phyloP scores from a whole-genome alignment of 2,797 vertebrate species.

The Sarcoramphus papa region DNA sequence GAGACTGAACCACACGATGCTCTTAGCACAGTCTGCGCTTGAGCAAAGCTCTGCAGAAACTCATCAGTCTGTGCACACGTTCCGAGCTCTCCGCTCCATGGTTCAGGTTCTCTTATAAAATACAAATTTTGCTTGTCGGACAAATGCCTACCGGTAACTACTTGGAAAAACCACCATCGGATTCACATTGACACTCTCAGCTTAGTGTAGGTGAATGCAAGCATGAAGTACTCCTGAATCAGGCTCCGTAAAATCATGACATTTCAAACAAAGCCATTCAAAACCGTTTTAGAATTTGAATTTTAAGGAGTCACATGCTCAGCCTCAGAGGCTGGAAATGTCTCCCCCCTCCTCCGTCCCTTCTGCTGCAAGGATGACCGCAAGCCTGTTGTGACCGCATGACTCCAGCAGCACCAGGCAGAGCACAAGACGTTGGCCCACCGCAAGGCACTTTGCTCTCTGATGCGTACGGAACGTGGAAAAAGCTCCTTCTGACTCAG shows the following conservation, averaged over 20 bases:
- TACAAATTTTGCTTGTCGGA: neutral
- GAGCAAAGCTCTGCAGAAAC: neutral
- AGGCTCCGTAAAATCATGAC: neutral
- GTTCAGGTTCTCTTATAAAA: neutral
- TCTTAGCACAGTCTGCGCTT: neutral
- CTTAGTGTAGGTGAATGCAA: neutral
- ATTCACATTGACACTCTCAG: neutral
- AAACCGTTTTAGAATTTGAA: neutral
- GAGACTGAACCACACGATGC: neutral
- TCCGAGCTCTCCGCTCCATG: neutral
- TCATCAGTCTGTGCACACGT: accelerated
- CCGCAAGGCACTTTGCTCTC: accelerated
- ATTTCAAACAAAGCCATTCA: neutral
- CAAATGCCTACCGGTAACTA: neutral
- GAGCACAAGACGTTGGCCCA: neutral
- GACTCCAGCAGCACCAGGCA: neutral
- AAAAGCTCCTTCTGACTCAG: neutral
- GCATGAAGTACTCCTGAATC: neutral
- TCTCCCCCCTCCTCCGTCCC: neutral
- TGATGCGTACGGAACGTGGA: neutral
- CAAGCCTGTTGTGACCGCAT: neutral
- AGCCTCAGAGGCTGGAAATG: neutral
- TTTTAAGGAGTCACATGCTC: neutral
- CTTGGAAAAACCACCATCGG: neutral
- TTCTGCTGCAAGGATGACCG: neutral